These are phyloP conservation scores for Hypocryptadius cinnamomeus DNA, from an alignment of 2,113 vertebrate genomes.

Conservation along the genomic window DNA sequence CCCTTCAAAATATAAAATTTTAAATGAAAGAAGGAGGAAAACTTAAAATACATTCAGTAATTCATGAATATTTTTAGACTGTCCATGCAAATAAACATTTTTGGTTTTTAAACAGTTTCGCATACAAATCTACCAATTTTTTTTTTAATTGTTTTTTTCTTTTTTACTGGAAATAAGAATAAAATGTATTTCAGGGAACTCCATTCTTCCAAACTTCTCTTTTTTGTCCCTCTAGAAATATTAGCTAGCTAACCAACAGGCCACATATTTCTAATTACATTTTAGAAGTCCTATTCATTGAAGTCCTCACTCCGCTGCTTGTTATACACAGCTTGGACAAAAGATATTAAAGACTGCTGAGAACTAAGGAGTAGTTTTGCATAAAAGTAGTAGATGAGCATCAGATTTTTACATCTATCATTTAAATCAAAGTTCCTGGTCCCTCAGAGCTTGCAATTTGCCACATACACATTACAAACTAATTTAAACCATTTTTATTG, in stretches of 20 bases:
- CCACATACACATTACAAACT: not conserved
- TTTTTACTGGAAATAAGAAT: not conserved
- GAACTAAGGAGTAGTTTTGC: not conserved
- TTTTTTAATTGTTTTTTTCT: not conserved
- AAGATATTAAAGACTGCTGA: not conserved
- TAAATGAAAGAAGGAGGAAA: not conserved
- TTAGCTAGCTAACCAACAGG: not conserved
- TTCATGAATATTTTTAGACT: not conserved
- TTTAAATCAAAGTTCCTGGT: not conserved
- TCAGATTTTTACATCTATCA: not conserved
- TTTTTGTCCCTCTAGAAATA: not conserved
- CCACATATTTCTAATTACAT: not conserved
- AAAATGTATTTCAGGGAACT: not conserved
- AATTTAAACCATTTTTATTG: not conserved
- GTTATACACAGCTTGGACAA: not conserved
- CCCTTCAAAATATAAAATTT: not conserved
- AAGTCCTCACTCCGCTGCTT: not conserved
- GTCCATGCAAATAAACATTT: not conserved
- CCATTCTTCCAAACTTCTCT: accelerated
- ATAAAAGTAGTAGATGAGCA: not conserved
- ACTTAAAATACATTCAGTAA: not conserved
- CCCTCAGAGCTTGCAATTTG: not conserved
- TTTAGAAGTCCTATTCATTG: not conserved
- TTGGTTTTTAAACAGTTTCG: not conserved
- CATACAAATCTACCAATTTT: not conserved